These are phyloP conservation scores for Mesocentrotus franciscanus DNA, from an alignment of 53 echinoderm and acorn worm genomes.

Conservation along the genomic window DNA sequence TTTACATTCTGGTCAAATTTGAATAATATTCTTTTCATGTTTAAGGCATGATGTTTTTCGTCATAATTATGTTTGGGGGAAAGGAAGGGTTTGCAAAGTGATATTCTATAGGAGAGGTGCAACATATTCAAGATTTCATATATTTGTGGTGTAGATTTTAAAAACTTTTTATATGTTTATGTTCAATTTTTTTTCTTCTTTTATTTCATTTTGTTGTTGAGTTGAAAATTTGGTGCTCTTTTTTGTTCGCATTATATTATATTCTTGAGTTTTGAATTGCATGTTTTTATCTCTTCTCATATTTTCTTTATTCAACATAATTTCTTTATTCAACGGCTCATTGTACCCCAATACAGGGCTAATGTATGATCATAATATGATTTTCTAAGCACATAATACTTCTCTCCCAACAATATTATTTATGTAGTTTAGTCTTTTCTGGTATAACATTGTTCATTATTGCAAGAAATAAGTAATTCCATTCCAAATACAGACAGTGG, in stretches of 20 bases:
- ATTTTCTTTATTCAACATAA: neutral
- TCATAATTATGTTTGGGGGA: neutral
- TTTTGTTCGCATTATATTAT: conserved; percentile 39
- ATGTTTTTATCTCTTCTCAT: conserved; percentile 9
- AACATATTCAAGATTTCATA: neutral
- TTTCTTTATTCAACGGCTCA: neutral
- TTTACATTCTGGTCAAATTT: no score
- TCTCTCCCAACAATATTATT: neutral
- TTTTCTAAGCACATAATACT: neutral
- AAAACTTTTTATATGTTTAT: neutral
- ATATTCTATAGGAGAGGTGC: neutral
- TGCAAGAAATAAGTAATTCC: neutral
- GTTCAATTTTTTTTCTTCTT: neutral
- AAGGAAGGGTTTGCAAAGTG: neutral
- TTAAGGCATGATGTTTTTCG: neutral
- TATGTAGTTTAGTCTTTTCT: neutral
- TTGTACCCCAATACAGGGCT: neutral
- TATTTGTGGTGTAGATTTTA: neutral
- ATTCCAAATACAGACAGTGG: neutral
- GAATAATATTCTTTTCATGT: neutral
- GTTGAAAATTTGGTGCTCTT: conserved; percentile 5
- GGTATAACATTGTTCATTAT: neutral
- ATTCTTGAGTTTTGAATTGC: neutral
- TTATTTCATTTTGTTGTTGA: conserved; percentile 22
- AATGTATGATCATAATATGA: neutral